Conservation (phyloP, 2,113 vertebrate genomes). For the Gulo gulo region DNA sequence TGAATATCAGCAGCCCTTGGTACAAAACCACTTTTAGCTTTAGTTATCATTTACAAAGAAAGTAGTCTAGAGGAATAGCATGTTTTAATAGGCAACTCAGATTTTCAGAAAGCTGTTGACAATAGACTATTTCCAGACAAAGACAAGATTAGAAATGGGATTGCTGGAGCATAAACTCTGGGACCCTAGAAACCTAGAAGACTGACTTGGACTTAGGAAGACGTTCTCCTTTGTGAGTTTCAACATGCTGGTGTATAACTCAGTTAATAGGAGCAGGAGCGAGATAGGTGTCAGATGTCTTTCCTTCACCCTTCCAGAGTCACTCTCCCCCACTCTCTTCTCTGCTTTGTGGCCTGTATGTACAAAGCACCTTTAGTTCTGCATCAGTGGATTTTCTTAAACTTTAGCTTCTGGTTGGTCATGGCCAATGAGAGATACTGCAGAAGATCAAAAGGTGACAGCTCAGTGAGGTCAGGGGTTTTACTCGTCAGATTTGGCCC, state of each 20-base stretch:
- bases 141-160: not conserved
- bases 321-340: not conserved
- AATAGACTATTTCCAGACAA: not conserved
- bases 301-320: not conserved
- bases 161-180: not conserved
- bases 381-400: not conserved
- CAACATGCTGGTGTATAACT: not conserved
- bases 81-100: not conserved
- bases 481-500: not conserved
- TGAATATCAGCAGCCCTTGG: not conserved
- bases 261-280: not conserved
- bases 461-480: not conserved
- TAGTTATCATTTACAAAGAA: constrained; percentile 15
- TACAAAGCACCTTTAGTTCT: not conserved
- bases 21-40: not conserved
- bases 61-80: not conserved
- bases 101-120: not conserved
- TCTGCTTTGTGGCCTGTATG: not conserved
- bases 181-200: not conserved
- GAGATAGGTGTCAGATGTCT: not conserved
- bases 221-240: not conserved
- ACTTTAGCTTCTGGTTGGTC: not conserved
- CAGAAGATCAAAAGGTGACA: not conserved
- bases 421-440: not conserved
- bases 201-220: not conserved